Conservation (phyloP, 2,113 vertebrate genomes). For the Prunella himalayana region DNA sequence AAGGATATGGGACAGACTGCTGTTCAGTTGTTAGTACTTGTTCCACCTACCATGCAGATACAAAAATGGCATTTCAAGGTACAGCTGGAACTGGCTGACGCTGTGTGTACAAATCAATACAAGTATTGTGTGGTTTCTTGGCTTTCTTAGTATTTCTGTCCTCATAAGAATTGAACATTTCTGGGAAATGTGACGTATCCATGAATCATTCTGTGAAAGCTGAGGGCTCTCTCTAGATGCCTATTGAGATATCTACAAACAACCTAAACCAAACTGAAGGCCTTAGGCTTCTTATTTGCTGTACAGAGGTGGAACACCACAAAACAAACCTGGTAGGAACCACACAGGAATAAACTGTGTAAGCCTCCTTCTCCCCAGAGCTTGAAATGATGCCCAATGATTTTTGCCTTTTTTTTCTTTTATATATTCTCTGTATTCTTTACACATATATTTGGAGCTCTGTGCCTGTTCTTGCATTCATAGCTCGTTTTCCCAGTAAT, state of each 20-base stretch:
- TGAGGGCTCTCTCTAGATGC: background rate
- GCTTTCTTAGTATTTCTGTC: background rate
- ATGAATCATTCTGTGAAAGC: background rate
- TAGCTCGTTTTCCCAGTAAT: background rate
- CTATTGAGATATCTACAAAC: background rate
- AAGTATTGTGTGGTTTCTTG: background rate
- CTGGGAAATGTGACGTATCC: background rate
- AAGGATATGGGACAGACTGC: background rate
- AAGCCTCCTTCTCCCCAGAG: background rate
- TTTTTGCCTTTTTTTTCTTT: background rate
- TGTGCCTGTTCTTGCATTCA: background rate
- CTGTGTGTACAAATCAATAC: background rate
- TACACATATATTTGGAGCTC: background rate
- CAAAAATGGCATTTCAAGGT: background rate
- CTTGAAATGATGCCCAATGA: background rate
- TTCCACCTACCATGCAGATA: background rate
- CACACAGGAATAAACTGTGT: background rate
- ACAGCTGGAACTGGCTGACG: background rate
- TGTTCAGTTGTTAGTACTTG: background rate
- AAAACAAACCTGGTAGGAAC: background rate
- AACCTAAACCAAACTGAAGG: background rate
- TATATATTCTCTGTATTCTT: background rate
- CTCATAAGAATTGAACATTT: background rate
- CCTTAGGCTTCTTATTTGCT: background rate
- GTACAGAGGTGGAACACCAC: background rate